These are phyloP conservation scores for Epizoanthus fatuus DNA, from an alignment of 92 coral and sea anemone species.

Conservation along the genomic window DNA sequence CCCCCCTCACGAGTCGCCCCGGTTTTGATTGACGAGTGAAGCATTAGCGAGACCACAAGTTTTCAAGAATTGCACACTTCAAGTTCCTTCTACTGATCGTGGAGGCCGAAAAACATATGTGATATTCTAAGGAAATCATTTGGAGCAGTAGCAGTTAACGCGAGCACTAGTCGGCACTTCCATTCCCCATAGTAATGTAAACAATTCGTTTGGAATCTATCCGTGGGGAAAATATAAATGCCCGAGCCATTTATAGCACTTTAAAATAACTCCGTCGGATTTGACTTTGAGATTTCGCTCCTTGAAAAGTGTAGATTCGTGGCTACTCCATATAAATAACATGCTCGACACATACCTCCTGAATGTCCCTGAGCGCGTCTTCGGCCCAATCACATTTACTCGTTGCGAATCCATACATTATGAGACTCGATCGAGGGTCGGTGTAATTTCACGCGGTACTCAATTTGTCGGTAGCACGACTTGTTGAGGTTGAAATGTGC, in stretches of 20 bases:
- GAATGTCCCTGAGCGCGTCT: conserved; percentile 77
- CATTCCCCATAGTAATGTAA: conserved; percentile 63
- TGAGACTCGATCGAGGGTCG: conserved; percentile 8
- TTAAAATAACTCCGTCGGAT: background rate
- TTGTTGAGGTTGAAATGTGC: conserved; percentile 3
- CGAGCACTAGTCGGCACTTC: conserved; percentile 10
- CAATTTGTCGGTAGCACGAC: background rate
- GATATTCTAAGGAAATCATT: background rate
- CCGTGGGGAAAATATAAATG: background rate
- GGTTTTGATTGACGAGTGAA: conserved; percentile 50
- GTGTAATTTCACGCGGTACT: conserved; percentile 55
- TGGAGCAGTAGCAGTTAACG: background rate
- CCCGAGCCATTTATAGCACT: conserved; percentile 16
- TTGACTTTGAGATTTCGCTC: background rate
- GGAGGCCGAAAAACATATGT: conserved; percentile 13
- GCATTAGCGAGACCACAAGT: conserved; percentile 45
- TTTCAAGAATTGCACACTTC: conserved; percentile 42
- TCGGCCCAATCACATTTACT: conserved; percentile 72
- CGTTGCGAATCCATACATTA: conserved; percentile 53
- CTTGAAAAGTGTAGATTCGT: background rate
- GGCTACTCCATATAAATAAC: background rate
- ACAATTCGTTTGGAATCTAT: conserved; percentile 49
- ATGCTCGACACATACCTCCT: conserved; percentile 65
- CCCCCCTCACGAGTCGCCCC: conserved; percentile 12
- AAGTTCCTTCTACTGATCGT: conserved; percentile 8